phyloP scores from a whole-genome alignment of 64 coral and sea anemone species.

The Acropora tenuis region DNA sequence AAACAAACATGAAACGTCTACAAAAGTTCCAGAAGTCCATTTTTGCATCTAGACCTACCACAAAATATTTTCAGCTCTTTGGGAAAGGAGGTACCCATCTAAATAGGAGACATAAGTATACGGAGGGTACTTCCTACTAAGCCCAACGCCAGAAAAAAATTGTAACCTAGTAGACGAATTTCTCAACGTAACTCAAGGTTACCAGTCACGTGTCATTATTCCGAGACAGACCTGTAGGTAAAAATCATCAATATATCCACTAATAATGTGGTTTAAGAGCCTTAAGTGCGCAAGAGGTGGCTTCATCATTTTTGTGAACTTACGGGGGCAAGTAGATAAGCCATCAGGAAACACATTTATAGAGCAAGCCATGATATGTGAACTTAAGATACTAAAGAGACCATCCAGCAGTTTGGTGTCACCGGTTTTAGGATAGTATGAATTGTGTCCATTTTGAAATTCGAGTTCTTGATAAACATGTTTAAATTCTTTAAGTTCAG shows the following conservation, averaged over 20 bases:
- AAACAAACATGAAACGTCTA: no score
- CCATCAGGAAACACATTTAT: constrained; percentile 45
- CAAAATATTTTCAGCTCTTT: no score
- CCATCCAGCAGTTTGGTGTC: constrained; percentile 52
- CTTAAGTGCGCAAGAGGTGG: background rate
- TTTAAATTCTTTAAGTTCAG: constrained; percentile 40
- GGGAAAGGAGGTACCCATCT: no score
- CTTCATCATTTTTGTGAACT: constrained; percentile 48
- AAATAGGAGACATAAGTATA: no score
- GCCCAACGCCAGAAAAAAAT: no score
- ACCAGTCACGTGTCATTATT: no score
- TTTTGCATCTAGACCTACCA: no score
- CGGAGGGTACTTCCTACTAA: no score
- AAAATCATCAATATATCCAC: constrained; percentile 63
- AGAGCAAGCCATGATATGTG: background rate
- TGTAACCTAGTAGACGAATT: no score
- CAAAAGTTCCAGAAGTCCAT: no score
- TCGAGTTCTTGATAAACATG: background rate
- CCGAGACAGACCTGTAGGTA: constrained; percentile 33
- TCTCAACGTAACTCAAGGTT: no score
- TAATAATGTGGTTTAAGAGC: constrained; percentile 33
- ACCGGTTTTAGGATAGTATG: constrained; percentile 4
- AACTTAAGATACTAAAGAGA: constrained; percentile 13
- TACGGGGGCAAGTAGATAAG: background rate
- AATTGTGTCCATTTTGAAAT: constrained; percentile 57